Conservation (phyloP, 2,113 vertebrate species). For the Acrocephalus arundinaceus region DNA sequence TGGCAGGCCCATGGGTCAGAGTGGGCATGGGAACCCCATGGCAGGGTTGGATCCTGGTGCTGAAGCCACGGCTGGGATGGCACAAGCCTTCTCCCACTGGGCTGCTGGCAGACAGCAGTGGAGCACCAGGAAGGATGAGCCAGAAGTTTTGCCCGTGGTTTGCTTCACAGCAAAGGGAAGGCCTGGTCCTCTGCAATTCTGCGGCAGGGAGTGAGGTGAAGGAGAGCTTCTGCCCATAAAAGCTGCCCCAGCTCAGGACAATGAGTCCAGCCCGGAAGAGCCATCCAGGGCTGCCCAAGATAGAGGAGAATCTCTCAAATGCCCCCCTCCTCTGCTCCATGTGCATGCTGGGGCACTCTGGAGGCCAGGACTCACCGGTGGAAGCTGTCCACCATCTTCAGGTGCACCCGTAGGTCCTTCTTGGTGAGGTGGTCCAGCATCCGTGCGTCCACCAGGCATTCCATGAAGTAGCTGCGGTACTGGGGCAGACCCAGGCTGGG, state of each 20-base stretch:
- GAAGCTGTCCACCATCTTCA: constrained; percentile 99
- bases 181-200: background rate
- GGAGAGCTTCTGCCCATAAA: background rate
- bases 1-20: background rate
- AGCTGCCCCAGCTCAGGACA: background rate
- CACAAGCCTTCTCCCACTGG: background rate
- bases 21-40: background rate
- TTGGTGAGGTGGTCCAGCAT: constrained; percentile 98
- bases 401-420: constrained; percentile 93
- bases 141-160: background rate
- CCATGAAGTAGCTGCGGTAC: constrained; percentile 99
- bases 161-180: background rate
- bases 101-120: background rate
- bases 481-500: constrained; percentile 93
- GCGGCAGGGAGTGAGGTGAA: background rate
- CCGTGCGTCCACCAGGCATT: constrained; percentile 93
- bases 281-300: background rate
- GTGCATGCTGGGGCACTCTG: rapidly evolving
- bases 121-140: background rate
- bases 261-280: background rate
- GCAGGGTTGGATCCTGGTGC: background rate
- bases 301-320: background rate
- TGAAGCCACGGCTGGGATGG: background rate
- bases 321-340: background rate
- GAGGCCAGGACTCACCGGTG: constrained; percentile 81